Conservation (phyloP, 92 coral and sea anemone genomes). For the Actinostola sp. region DNA sequence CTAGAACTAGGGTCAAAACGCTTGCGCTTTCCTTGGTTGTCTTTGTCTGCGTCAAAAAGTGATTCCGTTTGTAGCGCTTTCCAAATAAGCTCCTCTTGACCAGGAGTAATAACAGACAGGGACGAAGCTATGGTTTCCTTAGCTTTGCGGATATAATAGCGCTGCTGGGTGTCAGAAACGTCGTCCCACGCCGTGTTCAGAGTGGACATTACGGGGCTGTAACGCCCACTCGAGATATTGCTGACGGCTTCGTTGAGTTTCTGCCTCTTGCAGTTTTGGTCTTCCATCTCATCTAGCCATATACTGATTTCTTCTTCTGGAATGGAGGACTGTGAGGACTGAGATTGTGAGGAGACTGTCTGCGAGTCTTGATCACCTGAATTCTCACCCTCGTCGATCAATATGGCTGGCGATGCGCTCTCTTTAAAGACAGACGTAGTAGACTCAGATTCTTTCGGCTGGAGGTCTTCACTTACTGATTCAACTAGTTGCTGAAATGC, state of each 20-base stretch:
- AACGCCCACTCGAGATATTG: slow-evolving; percentile 30
- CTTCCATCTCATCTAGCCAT: slow-evolving; percentile 53
- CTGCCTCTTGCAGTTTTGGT: slow-evolving; percentile 43
- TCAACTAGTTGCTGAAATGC: too few species aligned
- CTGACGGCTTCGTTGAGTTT: slow-evolving; percentile 47
- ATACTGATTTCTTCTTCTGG: slow-evolving; percentile 57
- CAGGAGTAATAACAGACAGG: slow-evolving; percentile 49
- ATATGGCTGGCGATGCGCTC: too few species aligned
- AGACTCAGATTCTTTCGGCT: too few species aligned
- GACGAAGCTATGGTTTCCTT: slow-evolving; percentile 42
- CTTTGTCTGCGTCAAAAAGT: slow-evolving; percentile 22
- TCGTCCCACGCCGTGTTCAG: slow-evolving; percentile 49
- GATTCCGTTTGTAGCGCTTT: slow-evolving; percentile 23
- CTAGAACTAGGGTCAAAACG: slow-evolving; percentile 30
- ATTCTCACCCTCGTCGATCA: too few species aligned
- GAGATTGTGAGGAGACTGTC: too few species aligned
- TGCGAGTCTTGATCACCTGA: too few species aligned
- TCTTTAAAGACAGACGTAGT: too few species aligned
- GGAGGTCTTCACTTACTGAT: too few species aligned
- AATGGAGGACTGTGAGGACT: slow-evolving; percentile 44
- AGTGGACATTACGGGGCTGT: slow-evolving; percentile 56
- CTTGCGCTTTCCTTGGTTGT: slow-evolving; percentile 36
- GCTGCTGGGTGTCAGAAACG: slow-evolving; percentile 50
- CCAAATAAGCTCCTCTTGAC: slow-evolving; percentile 48
- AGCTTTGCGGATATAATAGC: slow-evolving; percentile 48